These are phyloP conservation scores for Digitonthophagus gazella DNA, from an alignment of 2,888 invertebrate genomes.

Conservation along the genomic window DNA sequence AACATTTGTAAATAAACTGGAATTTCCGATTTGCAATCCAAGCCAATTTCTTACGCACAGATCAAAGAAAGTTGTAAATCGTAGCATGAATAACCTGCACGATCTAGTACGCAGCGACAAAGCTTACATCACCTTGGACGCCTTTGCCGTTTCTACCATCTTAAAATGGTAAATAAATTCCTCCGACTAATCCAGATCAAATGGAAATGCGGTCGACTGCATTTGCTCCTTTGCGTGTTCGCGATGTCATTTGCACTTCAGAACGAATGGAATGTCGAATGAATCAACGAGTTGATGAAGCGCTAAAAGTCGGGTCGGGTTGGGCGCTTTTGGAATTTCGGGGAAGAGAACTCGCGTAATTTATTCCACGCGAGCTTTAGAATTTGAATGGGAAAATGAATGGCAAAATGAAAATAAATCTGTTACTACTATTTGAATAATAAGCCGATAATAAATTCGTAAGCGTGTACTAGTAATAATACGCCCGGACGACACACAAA, in stretches of 20 bases:
- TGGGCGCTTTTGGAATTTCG: no score
- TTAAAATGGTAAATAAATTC: background rate
- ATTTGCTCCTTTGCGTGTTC: background rate
- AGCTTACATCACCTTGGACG: background rate
- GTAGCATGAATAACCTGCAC: background rate
- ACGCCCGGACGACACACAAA: background rate
- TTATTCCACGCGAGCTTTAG: background rate
- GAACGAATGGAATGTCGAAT: background rate
- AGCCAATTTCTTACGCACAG: conserved; percentile 11
- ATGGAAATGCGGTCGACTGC: background rate
- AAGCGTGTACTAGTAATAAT: background rate
- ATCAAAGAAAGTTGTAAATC: conserved; percentile 11
- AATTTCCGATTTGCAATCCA: conserved; percentile 8
- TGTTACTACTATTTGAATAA: background rate
- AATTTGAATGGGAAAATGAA: background rate
- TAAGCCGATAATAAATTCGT: background rate
- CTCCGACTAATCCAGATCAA: background rate
- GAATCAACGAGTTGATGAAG: background rate
- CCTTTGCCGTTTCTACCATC: background rate
- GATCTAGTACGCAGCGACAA: background rate
- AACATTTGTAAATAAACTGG: background rate
- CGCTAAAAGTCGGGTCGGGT: background rate
- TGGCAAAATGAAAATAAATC: background rate
- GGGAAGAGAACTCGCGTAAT: no score
- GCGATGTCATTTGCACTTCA: background rate